Base-by-base conservation (phyloP, 2,113 vertebrate species). In the Enhydra lutris region DNA sequence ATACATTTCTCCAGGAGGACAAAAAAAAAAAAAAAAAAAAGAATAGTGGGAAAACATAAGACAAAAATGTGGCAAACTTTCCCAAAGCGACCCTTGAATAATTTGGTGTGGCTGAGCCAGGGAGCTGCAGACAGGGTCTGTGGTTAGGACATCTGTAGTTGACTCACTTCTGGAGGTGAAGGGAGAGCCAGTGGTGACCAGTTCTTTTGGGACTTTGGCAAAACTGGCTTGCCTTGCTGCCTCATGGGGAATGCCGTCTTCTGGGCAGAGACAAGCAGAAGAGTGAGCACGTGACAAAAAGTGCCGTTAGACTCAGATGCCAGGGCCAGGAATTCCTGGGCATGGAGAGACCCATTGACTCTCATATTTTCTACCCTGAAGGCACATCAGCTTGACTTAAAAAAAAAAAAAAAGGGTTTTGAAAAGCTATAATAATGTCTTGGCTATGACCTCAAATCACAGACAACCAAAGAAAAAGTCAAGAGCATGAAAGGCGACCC, bases 51-150 rank as follows among this genome's bases (percentile, higher is more conserved):
- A 42, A 73, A 89, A 52, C 20, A 31, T 26, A n/a, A 21, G 1
- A 7, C 24, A 7, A 23, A 79, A 76, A 80, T 1, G 1, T 11
- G 24, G 14, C 13, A 24, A 65, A 65, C 23, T 29, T 73, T n/a
- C 45, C 18, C 23, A 2, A 59, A 23, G 31, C 10, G 52, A 31
- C 0, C 8, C 21, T n/a, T 6, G 79, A 23, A 57, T 47, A 61
- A 0, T 63, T 9, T 6, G 71, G 26, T 26, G 0, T 7, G 4
- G 7, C 3, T 6, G 71, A 20, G 21, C 0, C 1, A 29, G 2
- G 3, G 14, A 6, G 1, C 3, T 1, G 7, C 18, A 57, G 6
- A 0, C 42, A 17, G 31, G 12, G 2, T 1, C 4, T 47, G 0
- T 17, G 21, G 15, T 26, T 42, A 18, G 24, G 63, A 15, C 9